phyloP scores from a whole-genome alignment of 1,140 invertebrate genomes.

The Leptinotarsa texana region DNA sequence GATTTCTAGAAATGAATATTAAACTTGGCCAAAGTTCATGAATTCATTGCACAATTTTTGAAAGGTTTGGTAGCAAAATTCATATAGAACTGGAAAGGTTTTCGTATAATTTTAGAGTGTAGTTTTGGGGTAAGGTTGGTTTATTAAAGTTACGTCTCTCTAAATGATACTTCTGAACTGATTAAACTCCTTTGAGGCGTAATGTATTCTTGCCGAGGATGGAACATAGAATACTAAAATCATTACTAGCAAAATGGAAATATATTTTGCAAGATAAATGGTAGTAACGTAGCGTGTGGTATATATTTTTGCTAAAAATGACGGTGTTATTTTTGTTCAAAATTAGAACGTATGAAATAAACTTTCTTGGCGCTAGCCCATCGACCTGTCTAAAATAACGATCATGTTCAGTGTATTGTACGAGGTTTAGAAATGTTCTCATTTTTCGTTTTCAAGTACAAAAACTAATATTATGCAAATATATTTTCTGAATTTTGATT shows the following conservation, averaged over 20 bases:
- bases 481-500: background rate
- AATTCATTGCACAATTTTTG: too few relatives aligned
- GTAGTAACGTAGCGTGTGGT: constrained; percentile 31
- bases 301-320: constrained; percentile 42
- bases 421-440: background rate
- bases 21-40: too few relatives aligned
- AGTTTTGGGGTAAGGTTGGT: background rate
- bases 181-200: background rate
- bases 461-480: background rate
- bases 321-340: constrained; percentile 25
- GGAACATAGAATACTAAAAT: constrained; percentile 12
- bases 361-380: constrained; percentile 1
- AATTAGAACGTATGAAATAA: constrained; percentile 27
- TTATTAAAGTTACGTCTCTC: background rate
- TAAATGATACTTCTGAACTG: background rate
- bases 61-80: background rate
- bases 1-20: too few relatives aligned
- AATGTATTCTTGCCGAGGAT: background rate
- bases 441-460: background rate
- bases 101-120: background rate
- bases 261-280: constrained; percentile 38
- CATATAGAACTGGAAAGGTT: background rate
- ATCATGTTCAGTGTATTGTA: background rate
- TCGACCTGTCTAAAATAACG: background rate
- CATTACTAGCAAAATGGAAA: constrained; percentile 24